Percentiles rank a stretch among this genome's conserved stretches.
These are phyloP conservation scores for Cryptomyrus ogoouensis DNA, from an alignment of 2,113 vertebrate genomes.

Conservation along the genomic window DNA sequence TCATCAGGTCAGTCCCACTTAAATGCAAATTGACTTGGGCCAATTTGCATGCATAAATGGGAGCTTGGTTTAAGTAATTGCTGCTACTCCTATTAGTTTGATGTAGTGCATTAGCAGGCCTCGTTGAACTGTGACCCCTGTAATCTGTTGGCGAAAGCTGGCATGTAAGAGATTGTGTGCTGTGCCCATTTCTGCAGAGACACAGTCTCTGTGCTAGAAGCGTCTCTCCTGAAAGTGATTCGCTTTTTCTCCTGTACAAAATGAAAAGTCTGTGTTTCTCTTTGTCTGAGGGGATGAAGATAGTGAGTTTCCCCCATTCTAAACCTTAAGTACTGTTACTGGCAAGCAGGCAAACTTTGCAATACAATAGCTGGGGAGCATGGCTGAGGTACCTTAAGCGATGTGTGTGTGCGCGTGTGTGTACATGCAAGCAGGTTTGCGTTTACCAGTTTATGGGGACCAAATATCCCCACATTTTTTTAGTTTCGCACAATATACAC, in stretches of 20 bases:
- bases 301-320: not conserved
- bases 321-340: not conserved
- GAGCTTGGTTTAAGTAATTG: slow-evolving; percentile 4
- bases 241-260: not conserved
- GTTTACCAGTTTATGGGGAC: not conserved
- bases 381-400: not conserved
- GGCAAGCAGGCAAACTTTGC: not conserved
- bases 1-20: slow-evolving; percentile 10
- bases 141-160: not conserved
- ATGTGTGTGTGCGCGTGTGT: not conserved
- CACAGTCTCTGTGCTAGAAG: not conserved
- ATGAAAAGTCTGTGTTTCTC: not conserved
- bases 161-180: not conserved
- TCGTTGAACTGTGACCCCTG: not conserved
- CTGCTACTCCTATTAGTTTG: not conserved
- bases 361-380: not conserved
- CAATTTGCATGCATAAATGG: slow-evolving; percentile 1
- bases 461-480: not conserved
- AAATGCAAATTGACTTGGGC: not conserved
- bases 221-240: not conserved
- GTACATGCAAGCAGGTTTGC: not conserved
- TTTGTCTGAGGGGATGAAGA: not conserved
- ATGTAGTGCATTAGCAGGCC: slow-evolving; percentile 8
- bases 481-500: not conserved
- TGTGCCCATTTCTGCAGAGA: not conserved